These are phyloP conservation scores for Montipora cactus DNA, from an alignment of 64 coral and sea anemone genomes.

Conservation along the genomic window DNA sequence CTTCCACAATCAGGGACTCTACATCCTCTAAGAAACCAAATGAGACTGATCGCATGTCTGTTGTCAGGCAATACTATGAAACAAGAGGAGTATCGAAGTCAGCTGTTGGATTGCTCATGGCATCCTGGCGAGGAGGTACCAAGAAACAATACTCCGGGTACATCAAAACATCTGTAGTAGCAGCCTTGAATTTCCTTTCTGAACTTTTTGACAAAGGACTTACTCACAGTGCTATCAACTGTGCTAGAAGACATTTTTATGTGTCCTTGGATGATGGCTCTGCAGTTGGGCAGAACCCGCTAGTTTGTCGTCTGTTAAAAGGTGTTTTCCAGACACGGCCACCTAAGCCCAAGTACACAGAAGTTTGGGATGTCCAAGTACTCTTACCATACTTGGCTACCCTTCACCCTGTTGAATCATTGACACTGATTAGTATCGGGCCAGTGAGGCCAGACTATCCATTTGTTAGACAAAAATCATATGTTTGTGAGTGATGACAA, in stretches of 20 bases:
- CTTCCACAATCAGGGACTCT: slow-evolving; percentile 50
- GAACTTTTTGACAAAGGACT: slow-evolving; percentile 43
- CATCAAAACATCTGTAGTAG: slow-evolving; percentile 23
- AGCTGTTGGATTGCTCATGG: slow-evolving; percentile 61
- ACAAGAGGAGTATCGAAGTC: slow-evolving; percentile 15
- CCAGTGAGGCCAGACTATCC: neutral
- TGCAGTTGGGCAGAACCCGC: slow-evolving; percentile 20
- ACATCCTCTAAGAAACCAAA: slow-evolving; percentile 39
- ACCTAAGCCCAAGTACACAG: slow-evolving; percentile 36
- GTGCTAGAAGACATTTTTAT: slow-evolving; percentile 27
- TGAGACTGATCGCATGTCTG: slow-evolving; percentile 61
- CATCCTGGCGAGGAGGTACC: slow-evolving; percentile 40
- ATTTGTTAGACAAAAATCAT: slow-evolving; percentile 18
- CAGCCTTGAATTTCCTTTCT: slow-evolving; percentile 28
- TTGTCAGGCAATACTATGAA: slow-evolving; percentile 50
- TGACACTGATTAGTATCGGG: slow-evolving; percentile 12
- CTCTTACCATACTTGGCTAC: slow-evolving; percentile 36
- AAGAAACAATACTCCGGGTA: slow-evolving; percentile 65
- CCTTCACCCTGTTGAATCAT: slow-evolving; percentile 31
- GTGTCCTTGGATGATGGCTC: slow-evolving; percentile 50
- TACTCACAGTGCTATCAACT: slow-evolving; percentile 35
- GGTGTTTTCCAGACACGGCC: slow-evolving; percentile 22
- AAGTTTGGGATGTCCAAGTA: slow-evolving; percentile 55
- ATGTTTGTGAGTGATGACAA: slow-evolving; percentile 40
- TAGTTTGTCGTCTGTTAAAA: slow-evolving; percentile 39